These are phyloP conservation scores for Phrynocephalus vlangalii DNA, from an alignment of 2,797 vertebrate genomes.

Conservation along the genomic window DNA sequence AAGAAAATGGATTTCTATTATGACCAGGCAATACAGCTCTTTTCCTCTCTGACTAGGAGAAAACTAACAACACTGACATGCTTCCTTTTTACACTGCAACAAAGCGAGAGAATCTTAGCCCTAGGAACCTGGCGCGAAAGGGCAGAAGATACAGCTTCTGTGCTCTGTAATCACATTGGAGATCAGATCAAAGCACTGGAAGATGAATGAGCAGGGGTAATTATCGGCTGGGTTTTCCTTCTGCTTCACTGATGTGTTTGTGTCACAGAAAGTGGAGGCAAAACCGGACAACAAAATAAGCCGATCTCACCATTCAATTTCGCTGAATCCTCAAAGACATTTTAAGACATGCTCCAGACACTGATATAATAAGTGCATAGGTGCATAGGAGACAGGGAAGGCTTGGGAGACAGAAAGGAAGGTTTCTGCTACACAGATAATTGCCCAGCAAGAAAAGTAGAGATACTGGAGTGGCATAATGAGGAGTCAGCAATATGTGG, in stretches of 20 bases:
- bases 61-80: not conserved
- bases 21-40: not conserved
- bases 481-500: no score
- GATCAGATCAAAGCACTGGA: conserved; percentile 57
- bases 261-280: conserved; percentile 10
- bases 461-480: not conserved
- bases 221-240: conserved; percentile 30
- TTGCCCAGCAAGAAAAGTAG: conserved; percentile 17
- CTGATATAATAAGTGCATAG: not conserved
- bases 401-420: not conserved
- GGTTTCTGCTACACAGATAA: not conserved
- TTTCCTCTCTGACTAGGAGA: not conserved
- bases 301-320: not conserved
- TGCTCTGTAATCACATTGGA: not conserved
- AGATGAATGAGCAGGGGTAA: conserved; percentile 11
- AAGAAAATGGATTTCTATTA: not conserved
- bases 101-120: conserved; percentile 2
- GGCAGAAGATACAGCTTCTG: not conserved
- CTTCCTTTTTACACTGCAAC: not conserved
- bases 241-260: not conserved
- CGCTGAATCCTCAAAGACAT: not conserved
- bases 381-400: not conserved
- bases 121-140: not conserved
- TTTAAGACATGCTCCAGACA: conserved; percentile 15
- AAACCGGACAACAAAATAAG: conserved; percentile 24